Base-by-base conservation (phyloP, 2,888 invertebrate species). In the Neoaliturus tenellus region DNA sequence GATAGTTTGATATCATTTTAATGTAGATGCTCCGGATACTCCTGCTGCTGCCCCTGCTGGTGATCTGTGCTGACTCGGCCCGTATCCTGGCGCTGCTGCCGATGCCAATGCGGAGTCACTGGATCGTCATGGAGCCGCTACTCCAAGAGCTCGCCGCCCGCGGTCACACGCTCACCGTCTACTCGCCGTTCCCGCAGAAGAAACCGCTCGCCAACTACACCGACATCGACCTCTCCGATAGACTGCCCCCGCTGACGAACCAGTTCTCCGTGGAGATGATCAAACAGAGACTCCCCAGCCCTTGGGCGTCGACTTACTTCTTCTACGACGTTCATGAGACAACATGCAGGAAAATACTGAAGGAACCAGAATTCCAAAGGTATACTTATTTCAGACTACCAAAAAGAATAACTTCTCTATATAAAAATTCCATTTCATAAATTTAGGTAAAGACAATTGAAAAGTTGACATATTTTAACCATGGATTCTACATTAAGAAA, bases 121-220 rank as follows among this genome's bases (percentile, higher is more conserved):
- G 41, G 55, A 84, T 84, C 31, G 75, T 84, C 12, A 81, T 84
- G 0, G 89, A 89, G 6, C 85, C 90, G 0, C 81, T 91, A 81
- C 88, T 90, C 84, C 89, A 89, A 44, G 89, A 88, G 0, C 86
- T 91, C 25, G 89, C 88, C 0, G 86, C 86, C 12, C 87, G 89
- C 0, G 91, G 91, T 0, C 91, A 91, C 85, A 87, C 90, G 14
- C 89, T 91, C 1, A 90, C 89, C 0, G 85, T 90, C 17, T 87
- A 91, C 3, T 89, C 91, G 67, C 87, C 90, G 31, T 90, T 90
- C 80, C 90, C 91, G 0, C 85, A 89, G 73, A 89, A 89, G 83
- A 88, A 90, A 0, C 88, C 88, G 10, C 87, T 89, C 35, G 85
- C 89, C 0, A 91, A 90, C 86, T 89, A 91, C 67, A 89, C 88